Evolutionary conservation across 2,888 invertebrate species (phyloP).

Genomic region (Zygaena filipendulae): DNA sequence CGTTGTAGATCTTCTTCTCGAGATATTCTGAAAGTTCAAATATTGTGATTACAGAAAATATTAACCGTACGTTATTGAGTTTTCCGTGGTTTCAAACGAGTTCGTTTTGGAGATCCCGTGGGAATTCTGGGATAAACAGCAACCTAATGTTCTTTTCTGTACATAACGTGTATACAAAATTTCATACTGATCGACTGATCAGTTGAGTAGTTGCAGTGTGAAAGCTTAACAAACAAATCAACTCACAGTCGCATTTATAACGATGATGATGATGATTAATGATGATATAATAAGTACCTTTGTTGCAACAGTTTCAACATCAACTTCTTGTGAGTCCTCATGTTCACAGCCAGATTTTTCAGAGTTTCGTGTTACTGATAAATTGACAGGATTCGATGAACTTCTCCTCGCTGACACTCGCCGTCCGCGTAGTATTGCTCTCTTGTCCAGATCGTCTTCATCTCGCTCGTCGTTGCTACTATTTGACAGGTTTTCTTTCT

Average conservation of each 20-base stretch:
- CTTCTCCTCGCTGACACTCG: conserved; percentile 73
- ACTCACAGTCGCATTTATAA: too few species aligned
- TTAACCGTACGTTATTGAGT: too few species aligned
- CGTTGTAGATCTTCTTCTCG: conserved; percentile 56
- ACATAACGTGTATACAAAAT: too few species aligned
- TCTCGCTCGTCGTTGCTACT: conserved; percentile 64
- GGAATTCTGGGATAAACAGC: too few species aligned
- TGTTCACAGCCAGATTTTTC: conserved; percentile 70
- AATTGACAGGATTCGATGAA: conserved; percentile 85
- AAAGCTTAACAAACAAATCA: too few species aligned
- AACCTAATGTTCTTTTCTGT: neutral
- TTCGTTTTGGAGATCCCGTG: too few species aligned
- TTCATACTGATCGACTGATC: too few species aligned
- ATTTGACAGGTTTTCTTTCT: conserved; percentile 63
- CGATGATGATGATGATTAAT: too few species aligned
- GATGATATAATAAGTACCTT: conserved; percentile 46
- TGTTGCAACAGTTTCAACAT: conserved; percentile 63
- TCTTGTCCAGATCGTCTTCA: conserved; percentile 57
- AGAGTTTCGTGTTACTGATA: conserved; percentile 71
- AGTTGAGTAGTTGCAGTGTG: too few species aligned
- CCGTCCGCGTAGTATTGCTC: conserved; percentile 55
- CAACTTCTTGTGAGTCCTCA: conserved; percentile 63
- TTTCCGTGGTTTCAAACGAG: too few species aligned
- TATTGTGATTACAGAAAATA: too few species aligned
- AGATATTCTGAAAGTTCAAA: conserved; percentile 43